phyloP scores from a whole-genome alignment of 2,888 invertebrate genomes.

The Achlya flavicornis region DNA sequence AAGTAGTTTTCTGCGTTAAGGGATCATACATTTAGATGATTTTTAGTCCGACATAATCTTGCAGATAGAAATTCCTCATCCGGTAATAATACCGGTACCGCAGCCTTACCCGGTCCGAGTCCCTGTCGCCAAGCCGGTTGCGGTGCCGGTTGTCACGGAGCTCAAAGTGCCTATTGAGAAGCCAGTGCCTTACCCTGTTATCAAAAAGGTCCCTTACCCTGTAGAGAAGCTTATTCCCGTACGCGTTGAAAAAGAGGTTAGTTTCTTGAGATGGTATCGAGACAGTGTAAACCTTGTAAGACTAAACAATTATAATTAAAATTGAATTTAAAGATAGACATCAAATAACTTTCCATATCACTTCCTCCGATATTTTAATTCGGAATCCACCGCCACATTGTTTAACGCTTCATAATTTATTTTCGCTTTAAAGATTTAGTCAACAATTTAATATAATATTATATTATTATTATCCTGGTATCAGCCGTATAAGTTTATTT shows the following conservation, averaged over 20 bases:
- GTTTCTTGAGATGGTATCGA: conserved; percentile 32
- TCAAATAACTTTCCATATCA: background rate
- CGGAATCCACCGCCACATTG: background rate
- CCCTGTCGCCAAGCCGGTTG: conserved; percentile 88
- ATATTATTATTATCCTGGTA: background rate
- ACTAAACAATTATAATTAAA: conserved; percentile 6
- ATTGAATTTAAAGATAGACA: background rate
- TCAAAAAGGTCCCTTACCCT: conserved; percentile 88
- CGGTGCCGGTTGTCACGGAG: conserved; percentile 86
- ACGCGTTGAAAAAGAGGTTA: conserved; percentile 88
- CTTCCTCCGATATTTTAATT: background rate
- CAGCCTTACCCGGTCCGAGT: conserved; percentile 90
- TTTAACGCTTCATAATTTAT: background rate
- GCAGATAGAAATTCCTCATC: conserved; percentile 89
- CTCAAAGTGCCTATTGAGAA: conserved; percentile 84
- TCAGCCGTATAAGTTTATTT: no score
- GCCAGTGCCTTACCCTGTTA: conserved; percentile 87
- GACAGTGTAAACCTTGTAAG: conserved; percentile 13
- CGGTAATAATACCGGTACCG: conserved; percentile 89
- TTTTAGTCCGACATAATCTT: conserved; percentile 46
- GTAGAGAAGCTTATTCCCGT: conserved; percentile 90
- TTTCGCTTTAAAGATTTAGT: background rate
- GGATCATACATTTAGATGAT: background rate
- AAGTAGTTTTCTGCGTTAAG: background rate
- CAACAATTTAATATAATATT: background rate